Base-by-base conservation (phyloP, 2,797 vertebrate species). In the Chiloscyllium punctatum region DNA sequence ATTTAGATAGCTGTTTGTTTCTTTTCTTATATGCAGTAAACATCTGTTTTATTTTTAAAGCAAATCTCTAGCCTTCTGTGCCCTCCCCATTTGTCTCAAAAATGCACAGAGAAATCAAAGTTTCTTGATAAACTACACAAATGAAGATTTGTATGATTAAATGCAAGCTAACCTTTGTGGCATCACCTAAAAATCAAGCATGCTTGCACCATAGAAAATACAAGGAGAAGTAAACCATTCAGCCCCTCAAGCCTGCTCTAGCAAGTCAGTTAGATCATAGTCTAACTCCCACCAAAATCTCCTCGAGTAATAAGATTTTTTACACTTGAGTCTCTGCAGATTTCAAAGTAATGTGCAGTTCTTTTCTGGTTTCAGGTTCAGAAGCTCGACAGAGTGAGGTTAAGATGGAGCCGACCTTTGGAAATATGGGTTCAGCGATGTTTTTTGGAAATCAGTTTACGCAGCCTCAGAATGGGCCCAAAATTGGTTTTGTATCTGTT, bases 401-500 rank as follows among this genome's bases (percentile, higher is more conserved):
- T 96, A 99, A 99, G 97, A 98, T 98, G 4, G 99, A 99, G 96
- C 98, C 98, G 0, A 96, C 98, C 72, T 97, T 97, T 48, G 97
- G 97, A 97, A 95, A 95, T 33, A 77, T 72, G 68, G 94, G 69
- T 16, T 95, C 90, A 92, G 97, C 97, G 0, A 96, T 98, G 97
- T 99, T 99, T 97, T 99, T 99, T 95, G 97, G 98, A 33, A 98
- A 98, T 84, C 98, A 98, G 91, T 98, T 99, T 96, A 98, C 98
- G 95, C 96, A 98, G 6, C 96, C 98, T 87, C 97, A 98, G 71
- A 98, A 98, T 72, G 98, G 98, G 96, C 98, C 99, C 96, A 98
- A 98, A 97, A 98, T 98, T 95, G 98, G 99, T 37, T 98, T 99
- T 96, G 99, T 99, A 96, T 99, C 99, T 97, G 99, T 99, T 96